Conservation (phyloP, 2,797 vertebrate genomes). For the Darevskia nairensis region DNA sequence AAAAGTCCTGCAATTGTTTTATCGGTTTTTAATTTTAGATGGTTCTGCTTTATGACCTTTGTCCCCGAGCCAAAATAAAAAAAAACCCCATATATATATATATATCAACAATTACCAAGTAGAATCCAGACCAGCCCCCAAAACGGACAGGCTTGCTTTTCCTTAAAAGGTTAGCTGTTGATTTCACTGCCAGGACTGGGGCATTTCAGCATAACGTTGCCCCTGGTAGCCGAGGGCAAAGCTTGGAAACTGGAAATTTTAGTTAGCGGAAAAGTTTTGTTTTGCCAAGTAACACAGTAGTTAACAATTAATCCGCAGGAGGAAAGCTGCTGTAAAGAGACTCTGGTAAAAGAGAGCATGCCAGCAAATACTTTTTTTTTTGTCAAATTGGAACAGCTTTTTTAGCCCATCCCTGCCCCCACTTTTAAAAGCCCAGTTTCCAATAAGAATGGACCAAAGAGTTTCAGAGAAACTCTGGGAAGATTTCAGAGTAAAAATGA, state of each 20-base stretch:
- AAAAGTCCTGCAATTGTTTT: slow-evolving; percentile 80
- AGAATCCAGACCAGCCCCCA: slow-evolving; percentile 79
- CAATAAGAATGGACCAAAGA: slow-evolving; percentile 92
- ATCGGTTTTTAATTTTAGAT: slow-evolving; percentile 82
- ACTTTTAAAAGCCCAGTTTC: slow-evolving; percentile 66
- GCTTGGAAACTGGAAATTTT: slow-evolving; percentile 70
- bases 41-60: slow-evolving; percentile 79
- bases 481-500: slow-evolving; percentile 77
- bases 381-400: slow-evolving; percentile 70
- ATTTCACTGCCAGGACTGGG: slow-evolving; percentile 77
- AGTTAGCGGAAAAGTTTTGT: slow-evolving; percentile 68
- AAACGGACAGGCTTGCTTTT: slow-evolving; percentile 75
- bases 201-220: slow-evolving; percentile 55
- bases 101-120: slow-evolving; percentile 61
- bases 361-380: slow-evolving; percentile 14
- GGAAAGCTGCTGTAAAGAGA: slow-evolving; percentile 59
- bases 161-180: slow-evolving; percentile 77
- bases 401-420: slow-evolving; percentile 1
- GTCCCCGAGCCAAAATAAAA: slow-evolving; percentile 65
- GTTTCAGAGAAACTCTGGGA: slow-evolving; percentile 81
- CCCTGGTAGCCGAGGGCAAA: slow-evolving; percentile 62
- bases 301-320: slow-evolving; percentile 54
- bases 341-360: slow-evolving; percentile 75
- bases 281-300: slow-evolving; percentile 62
- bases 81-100: slow-evolving; percentile 59